These are phyloP conservation scores for Xiphorhynchus erythropygius DNA, from an alignment of 2,797 vertebrate species.

Conservation along the genomic window DNA sequence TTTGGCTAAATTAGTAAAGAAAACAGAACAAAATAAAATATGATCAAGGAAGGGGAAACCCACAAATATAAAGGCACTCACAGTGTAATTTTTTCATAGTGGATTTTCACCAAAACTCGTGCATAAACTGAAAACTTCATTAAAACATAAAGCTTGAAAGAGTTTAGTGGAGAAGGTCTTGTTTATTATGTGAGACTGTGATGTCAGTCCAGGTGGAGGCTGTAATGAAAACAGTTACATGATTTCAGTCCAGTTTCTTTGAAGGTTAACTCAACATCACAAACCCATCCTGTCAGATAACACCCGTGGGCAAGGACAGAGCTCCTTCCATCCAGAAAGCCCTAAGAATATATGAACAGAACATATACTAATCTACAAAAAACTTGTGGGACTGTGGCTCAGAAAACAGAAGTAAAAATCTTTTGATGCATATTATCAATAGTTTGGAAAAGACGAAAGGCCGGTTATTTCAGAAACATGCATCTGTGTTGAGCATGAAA, in stretches of 20 bases:
- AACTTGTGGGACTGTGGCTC: neutral
- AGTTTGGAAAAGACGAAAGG: neutral
- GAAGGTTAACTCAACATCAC: slow-evolving; percentile 7
- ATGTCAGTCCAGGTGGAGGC: slow-evolving; percentile 41
- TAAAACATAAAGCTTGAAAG: slow-evolving; percentile 19
- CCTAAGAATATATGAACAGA: neutral
- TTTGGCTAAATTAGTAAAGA: slow-evolving; percentile 74
- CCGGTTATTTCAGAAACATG: neutral
- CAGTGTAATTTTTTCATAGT: neutral
- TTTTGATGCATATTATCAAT: neutral
- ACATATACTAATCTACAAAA: neutral
- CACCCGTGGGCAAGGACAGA: neutral
- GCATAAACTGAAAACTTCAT: slow-evolving; percentile 36
- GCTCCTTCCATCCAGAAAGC: neutral
- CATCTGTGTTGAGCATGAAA: neutral
- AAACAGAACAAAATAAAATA: slow-evolving; percentile 70
- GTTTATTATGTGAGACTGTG: slow-evolving; percentile 40
- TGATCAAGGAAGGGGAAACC: slow-evolving; percentile 44
- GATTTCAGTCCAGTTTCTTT: slow-evolving; percentile 18
- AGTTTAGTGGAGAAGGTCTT: neutral
- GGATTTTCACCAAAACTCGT: slow-evolving; percentile 33
- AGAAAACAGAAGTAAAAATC: neutral
- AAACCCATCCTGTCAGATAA: neutral
- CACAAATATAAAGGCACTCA: slow-evolving; percentile 18
- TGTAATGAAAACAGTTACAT: slow-evolving; percentile 38